Evolutionary conservation across 1,140 invertebrate genomes (phyloP).

Genomic region (Drosophila sechellia): DNA sequence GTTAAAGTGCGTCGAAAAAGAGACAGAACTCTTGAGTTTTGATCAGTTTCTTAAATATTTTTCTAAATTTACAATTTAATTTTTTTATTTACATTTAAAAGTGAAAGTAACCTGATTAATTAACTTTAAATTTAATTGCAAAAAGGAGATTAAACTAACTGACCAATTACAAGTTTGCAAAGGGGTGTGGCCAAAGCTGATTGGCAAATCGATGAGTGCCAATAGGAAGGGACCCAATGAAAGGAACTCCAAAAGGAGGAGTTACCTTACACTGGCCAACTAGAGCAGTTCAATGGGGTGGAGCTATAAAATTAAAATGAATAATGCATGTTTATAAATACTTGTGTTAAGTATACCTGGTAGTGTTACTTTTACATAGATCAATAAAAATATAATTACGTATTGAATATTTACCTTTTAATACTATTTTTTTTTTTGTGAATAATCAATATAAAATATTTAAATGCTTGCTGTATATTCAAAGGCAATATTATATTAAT

Average conservation of each 20-base stretch:
- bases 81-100: no score
- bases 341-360: not conserved
- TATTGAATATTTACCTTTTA: not conserved
- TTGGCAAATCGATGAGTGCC: slow-evolving; percentile 1
- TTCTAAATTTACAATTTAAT: no score
- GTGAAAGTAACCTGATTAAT: no score
- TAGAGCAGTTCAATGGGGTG: no score
- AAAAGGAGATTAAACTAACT: not conserved
- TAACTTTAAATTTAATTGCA: not conserved
- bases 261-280: not conserved
- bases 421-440: not conserved
- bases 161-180: not conserved
- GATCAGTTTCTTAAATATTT: not conserved
- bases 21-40: not conserved
- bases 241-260: not conserved
- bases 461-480: no score
- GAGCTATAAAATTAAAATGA: no score
- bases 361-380: not conserved
- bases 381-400: not conserved
- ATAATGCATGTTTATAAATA: not conserved
- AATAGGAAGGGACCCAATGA: not conserved
- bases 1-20: no score
- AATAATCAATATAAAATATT: not conserved
- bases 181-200: slow-evolving; percentile 1
- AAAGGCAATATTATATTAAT: no score